Base-by-base conservation (phyloP, 2,888 invertebrate genomes). In the Pandemis cinnamomeana region DNA sequence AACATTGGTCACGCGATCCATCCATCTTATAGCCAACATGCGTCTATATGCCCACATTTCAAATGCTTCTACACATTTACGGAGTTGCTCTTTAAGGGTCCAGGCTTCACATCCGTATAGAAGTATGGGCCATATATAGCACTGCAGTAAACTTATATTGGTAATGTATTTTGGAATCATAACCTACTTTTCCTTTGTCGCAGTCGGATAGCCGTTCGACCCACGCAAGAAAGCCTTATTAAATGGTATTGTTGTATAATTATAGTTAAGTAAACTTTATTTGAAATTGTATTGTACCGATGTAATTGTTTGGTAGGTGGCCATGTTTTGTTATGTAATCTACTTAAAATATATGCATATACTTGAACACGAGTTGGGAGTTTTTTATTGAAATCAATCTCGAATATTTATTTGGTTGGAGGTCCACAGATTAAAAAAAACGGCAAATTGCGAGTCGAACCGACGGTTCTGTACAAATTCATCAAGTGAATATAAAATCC, bases 321-420 rank as follows among this genome's bases (percentile, higher is more conserved):
- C 70, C 74, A 74, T 74, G 27, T 62, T 71, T 62, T 74, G 62
- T 74, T 74, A 67, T 71, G 51, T 71, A 62, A 71, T 71, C 74
- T 62, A 74, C 60, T 62, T 71, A 71, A 74, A 68, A 74, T 74
- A 71, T 74, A 74, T 67, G 67, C 69, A 73, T 71, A 74, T 62
- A 71, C 20, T 55, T 62, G 27, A 66, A 48, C 42, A 64, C 41
- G 11, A 62, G 27, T 36, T 61, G 2, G 13, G 60, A 13, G 41
- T 61, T 48, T 48, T 48, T 36, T 64, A 46, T 66, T 51, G n/a
- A 13, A n/a, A 5, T 6, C 10, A 7, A 8, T 5, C 42, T 27
- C 4, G 27, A 36, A 36, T 36, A 36, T 36, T 36, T 36, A 36
- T 36, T 36, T 36, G 27, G 27, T 36, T 4, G 0, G 4, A 36